Conservation (phyloP, 2,113 vertebrate species). For the Geococcyx californianus region DNA sequence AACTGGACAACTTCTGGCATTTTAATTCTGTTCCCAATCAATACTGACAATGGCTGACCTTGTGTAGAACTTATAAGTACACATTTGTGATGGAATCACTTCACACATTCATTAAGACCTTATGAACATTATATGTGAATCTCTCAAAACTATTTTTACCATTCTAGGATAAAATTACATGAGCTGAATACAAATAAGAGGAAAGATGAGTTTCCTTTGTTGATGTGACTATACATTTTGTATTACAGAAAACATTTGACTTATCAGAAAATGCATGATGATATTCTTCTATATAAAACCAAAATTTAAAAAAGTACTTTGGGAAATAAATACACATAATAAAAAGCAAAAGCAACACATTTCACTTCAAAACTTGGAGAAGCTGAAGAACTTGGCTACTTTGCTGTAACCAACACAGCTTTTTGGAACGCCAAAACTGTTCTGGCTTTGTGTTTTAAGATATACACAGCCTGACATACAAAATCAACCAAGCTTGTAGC, state of each 20-base stretch:
- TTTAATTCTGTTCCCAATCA: slow-evolving; percentile 59
- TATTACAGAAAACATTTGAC: neutral
- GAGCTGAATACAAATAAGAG: slow-evolving; percentile 27
- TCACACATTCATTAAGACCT: slow-evolving; percentile 28
- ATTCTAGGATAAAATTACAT: neutral
- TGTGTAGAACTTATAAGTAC: slow-evolving; percentile 42
- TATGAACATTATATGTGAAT: slow-evolving; percentile 33
- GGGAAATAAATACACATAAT: neutral
- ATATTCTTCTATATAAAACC: neutral
- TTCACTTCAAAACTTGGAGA: neutral
- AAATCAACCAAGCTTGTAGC: neutral
- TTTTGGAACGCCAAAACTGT: neutral
- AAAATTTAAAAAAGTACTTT: neutral
- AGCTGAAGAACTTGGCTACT: neutral
- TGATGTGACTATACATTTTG: neutral
- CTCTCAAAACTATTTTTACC: slow-evolving; percentile 34
- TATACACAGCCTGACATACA: neutral
- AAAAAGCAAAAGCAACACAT: neutral
- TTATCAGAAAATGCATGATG: neutral
- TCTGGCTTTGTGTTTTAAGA: neutral
- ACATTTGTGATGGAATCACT: slow-evolving; percentile 42
- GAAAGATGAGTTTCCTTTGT: neutral
- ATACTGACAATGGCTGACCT: slow-evolving; percentile 62
- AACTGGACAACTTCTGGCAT: slow-evolving; percentile 62
- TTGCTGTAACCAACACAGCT: neutral